Conservation (phyloP, 2,888 invertebrate genomes). For the Cosmopolites sordidus region DNA sequence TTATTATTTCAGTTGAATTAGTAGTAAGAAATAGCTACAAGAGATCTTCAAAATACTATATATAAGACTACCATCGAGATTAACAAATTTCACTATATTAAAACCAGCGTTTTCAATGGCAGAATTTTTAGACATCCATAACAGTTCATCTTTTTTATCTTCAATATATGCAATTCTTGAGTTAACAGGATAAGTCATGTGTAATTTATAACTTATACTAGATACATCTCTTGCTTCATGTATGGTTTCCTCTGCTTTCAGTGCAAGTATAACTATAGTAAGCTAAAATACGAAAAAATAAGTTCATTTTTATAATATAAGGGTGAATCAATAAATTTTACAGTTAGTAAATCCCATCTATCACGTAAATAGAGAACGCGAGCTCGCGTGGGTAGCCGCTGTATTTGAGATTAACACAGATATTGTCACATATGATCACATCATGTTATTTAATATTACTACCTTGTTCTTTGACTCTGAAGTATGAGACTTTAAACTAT, state of each 20-base stretch:
- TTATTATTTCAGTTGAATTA: conserved; percentile 24
- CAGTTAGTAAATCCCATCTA: too few species aligned
- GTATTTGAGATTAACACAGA: too few species aligned
- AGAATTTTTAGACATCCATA: conserved; percentile 26
- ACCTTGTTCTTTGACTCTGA: too few species aligned
- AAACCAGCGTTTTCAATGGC: conserved; percentile 20
- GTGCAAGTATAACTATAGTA: not conserved
- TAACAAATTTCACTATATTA: conserved; percentile 22
- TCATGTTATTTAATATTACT: too few species aligned
- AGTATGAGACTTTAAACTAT: too few species aligned
- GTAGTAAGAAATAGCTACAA: conserved; percentile 22
- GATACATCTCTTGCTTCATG: conserved; percentile 24
- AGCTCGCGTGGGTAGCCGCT: too few species aligned
- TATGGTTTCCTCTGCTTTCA: conserved; percentile 16
- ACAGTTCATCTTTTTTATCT: conserved; percentile 21
- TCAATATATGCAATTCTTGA: conserved; percentile 11
- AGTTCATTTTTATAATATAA: too few species aligned
- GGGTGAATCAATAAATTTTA: too few species aligned
- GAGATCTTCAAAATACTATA: conserved; percentile 23
- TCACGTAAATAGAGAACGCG: too few species aligned
- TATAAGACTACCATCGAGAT: conserved; percentile 23
- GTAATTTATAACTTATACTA: conserved; percentile 21
- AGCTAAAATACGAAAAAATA: too few species aligned
- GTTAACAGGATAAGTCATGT: conserved; percentile 17
- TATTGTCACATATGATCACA: too few species aligned